These are phyloP conservation scores for Callospermophilus lateralis DNA, from an alignment of 2,113 vertebrate genomes.

Conservation along the genomic window DNA sequence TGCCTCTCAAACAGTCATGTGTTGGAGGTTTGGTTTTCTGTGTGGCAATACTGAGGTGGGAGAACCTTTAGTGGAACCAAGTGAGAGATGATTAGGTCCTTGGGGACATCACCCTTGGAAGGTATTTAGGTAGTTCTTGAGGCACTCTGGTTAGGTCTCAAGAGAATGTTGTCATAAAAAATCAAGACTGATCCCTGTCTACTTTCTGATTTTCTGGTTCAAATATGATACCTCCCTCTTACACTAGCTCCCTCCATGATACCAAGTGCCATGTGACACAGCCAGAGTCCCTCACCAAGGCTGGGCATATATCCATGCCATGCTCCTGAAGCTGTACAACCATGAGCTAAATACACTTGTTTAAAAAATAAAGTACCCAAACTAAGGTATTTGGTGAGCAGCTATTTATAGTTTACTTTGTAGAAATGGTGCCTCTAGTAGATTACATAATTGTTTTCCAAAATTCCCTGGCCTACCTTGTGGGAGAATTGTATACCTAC, in stretches of 20 bases:
- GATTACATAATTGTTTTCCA: not conserved
- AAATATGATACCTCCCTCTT: not conserved
- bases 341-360: not conserved
- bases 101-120: not conserved
- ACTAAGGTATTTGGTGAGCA: not conserved
- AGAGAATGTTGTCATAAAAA: not conserved
- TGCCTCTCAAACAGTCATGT: not conserved
- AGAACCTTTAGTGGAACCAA: not conserved
- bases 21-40: not conserved
- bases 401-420: not conserved
- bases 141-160: not conserved
- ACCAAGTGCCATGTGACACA: not conserved
- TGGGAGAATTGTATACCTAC: not conserved
- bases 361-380: not conserved
- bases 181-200: not conserved
- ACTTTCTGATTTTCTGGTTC: not conserved
- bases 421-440: not conserved
- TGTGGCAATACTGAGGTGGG: not conserved
- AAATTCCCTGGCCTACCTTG: not conserved
- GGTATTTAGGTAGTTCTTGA: not conserved
- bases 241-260: not conserved
- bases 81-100: not conserved
- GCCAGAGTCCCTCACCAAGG: not conserved
- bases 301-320: not conserved
- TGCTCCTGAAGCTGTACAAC: not conserved